A percentile compares a stretch with the other conserved stretches of the same genome.
Conservation (phyloP, 2,888 invertebrate genomes). For the Dorcus hopei region DNA sequence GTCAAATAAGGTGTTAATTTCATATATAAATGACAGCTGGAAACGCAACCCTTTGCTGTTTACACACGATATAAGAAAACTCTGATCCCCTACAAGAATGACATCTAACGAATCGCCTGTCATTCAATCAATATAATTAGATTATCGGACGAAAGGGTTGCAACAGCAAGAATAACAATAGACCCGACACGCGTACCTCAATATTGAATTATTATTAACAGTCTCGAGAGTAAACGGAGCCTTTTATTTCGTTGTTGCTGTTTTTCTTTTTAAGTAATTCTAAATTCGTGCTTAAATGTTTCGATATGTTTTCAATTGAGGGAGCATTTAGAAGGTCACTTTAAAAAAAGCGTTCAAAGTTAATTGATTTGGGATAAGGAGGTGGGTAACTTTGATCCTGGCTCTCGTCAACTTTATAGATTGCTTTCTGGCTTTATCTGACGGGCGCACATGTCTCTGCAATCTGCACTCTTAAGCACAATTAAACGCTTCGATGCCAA, state of each 20-base stretch:
- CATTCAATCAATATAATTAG: slow-evolving; percentile 54
- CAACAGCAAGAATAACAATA: slow-evolving; percentile 41
- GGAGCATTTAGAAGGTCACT: background rate
- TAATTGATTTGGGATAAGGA: slow-evolving; percentile 6
- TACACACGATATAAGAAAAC: slow-evolving; percentile 22
- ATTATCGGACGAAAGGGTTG: slow-evolving; percentile 49
- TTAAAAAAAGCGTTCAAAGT: background rate
- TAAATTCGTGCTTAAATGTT: no score
- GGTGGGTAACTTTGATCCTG: slow-evolving; percentile 23
- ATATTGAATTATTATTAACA: no score
- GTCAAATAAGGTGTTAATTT: no score
- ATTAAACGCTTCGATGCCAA: background rate
- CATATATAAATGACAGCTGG: background rate
- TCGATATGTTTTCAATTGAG: no score
- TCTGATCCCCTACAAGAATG: slow-evolving; percentile 41
- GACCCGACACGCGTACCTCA: no score
- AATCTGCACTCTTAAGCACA: background rate
- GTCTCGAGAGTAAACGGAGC: no score
- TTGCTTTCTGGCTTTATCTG: slow-evolving; percentile 22
- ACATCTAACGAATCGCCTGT: slow-evolving; percentile 52
- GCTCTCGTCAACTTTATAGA: slow-evolving; percentile 22
- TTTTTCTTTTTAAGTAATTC: no score
- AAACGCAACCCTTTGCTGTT: slow-evolving; percentile 9
- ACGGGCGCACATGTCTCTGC: slow-evolving; percentile 18
- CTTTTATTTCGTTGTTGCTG: no score